A percentile compares a stretch with the other conserved stretches of the same genome.
These are phyloP conservation scores for Aquatica leii DNA, from an alignment of 2,888 invertebrate genomes.

Conservation along the genomic window DNA sequence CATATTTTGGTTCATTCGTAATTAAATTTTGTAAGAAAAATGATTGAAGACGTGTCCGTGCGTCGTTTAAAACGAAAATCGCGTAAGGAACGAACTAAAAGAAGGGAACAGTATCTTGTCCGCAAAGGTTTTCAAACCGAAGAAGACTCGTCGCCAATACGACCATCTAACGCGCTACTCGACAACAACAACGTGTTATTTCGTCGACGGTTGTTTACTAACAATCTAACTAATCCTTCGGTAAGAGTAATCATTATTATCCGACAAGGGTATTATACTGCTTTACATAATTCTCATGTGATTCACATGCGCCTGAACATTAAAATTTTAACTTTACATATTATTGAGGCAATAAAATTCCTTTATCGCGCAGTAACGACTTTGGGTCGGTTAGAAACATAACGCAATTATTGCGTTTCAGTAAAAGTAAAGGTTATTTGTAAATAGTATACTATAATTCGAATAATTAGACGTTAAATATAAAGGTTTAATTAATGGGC, in stretches of 20 bases:
- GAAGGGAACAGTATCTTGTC: slow-evolving; percentile 53
- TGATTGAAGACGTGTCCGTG: slow-evolving; percentile 51
- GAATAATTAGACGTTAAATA: not conserved
- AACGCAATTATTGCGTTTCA: slow-evolving; percentile 4
- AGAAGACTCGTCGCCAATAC: slow-evolving; percentile 12
- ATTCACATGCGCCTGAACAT: not conserved
- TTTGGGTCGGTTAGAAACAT: slow-evolving; percentile 2
- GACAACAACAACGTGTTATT: slow-evolving; percentile 1
- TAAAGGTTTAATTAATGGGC: slow-evolving; percentile 6
- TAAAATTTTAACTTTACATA: not conserved
- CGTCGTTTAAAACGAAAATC: slow-evolving; percentile 51
- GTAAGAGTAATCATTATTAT: slow-evolving; percentile 1
- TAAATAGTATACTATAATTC: not conserved
- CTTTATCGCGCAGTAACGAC: not conserved
- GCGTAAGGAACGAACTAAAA: slow-evolving; percentile 54
- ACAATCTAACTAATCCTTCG: not conserved
- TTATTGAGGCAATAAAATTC: not conserved
- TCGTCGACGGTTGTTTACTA: slow-evolving; percentile 8
- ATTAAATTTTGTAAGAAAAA: slow-evolving; percentile 25
- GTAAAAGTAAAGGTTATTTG: not conserved
- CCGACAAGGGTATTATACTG: no score
- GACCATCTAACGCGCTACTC: not conserved
- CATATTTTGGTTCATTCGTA: slow-evolving; percentile 12
- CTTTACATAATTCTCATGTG: not conserved
- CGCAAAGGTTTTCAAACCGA: slow-evolving; percentile 15